These are phyloP conservation scores for Reticulitermes lucifugus DNA, from an alignment of 2,888 invertebrate genomes.

Conservation along the genomic window DNA sequence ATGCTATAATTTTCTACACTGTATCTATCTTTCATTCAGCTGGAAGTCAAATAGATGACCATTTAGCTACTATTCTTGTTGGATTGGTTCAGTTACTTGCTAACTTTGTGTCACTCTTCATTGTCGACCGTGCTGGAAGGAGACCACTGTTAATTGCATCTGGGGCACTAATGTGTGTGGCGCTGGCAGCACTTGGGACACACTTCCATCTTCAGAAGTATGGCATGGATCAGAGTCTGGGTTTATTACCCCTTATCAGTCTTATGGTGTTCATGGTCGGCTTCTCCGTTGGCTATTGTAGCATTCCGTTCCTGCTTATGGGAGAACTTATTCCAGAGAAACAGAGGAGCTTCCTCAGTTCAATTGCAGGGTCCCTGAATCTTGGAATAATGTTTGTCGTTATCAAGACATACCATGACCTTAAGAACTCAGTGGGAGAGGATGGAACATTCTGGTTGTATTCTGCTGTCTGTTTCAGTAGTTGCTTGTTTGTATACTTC, in stretches of 20 bases:
- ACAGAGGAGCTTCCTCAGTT: slow-evolving; percentile 68
- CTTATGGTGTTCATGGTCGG: slow-evolving; percentile 71
- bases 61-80: slow-evolving; percentile 69
- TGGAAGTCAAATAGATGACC: slow-evolving; percentile 67
- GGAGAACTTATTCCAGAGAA: slow-evolving; percentile 72
- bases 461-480: slow-evolving; percentile 65
- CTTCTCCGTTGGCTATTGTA: slow-evolving; percentile 73
- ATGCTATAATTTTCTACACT: slow-evolving; percentile 71
- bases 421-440: slow-evolving; percentile 63
- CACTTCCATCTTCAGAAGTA: slow-evolving; percentile 66
- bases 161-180: slow-evolving; percentile 67
- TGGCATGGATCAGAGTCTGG: slow-evolving; percentile 55
- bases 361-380: slow-evolving; percentile 69
- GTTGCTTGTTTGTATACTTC: slow-evolving; percentile 68
- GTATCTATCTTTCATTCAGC: slow-evolving; percentile 70
- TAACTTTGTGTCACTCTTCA: slow-evolving; percentile 67
- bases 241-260: slow-evolving; percentile 67
- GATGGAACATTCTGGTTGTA: slow-evolving; percentile 72
- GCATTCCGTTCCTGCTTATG: slow-evolving; percentile 72
- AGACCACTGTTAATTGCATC: slow-evolving; percentile 71
- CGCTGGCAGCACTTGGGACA: slow-evolving; percentile 68
- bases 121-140: slow-evolving; percentile 73
- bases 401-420: slow-evolving; percentile 67
- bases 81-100: slow-evolving; percentile 70
- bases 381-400: slow-evolving; percentile 69